Conservation (phyloP, 2,888 invertebrate species). For the Patella ulyssiponensis region DNA sequence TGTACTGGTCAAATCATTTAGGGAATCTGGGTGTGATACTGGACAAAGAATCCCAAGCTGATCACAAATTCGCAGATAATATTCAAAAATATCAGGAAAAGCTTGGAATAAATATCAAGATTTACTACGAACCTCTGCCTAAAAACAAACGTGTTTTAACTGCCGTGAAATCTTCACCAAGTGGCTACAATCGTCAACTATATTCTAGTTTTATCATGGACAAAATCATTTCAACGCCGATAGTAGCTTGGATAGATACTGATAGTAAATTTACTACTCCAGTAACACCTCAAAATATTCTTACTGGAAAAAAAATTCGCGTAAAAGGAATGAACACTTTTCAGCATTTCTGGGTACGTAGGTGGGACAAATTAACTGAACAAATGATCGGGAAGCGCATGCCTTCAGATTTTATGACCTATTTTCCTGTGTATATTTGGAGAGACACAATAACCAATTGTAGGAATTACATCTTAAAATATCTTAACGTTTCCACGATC, state of each 20-base stretch:
- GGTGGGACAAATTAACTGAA: background rate
- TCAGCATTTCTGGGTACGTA: background rate
- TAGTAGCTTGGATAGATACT: slow-evolving; percentile 2
- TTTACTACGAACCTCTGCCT: background rate
- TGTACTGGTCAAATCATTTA: background rate
- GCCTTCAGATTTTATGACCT: background rate
- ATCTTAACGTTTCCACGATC: background rate
- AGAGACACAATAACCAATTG: background rate
- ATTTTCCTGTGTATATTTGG: background rate
- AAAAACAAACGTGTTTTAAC: background rate
- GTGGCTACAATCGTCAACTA: background rate
- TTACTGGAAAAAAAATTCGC: background rate
- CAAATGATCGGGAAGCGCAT: background rate
- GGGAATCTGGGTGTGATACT: background rate
- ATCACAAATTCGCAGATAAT: background rate
- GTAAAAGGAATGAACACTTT: background rate
- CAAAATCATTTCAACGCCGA: background rate
- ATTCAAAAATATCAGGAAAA: background rate
- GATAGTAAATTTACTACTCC: background rate
- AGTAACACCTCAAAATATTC: background rate
- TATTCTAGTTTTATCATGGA: slow-evolving; percentile 10
- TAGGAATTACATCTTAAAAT: background rate
- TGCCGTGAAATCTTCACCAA: background rate
- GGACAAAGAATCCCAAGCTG: background rate
- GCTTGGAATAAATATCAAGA: background rate